Base-by-base conservation (phyloP, 2,113 vertebrate genomes). In the Arizona elegans region DNA sequence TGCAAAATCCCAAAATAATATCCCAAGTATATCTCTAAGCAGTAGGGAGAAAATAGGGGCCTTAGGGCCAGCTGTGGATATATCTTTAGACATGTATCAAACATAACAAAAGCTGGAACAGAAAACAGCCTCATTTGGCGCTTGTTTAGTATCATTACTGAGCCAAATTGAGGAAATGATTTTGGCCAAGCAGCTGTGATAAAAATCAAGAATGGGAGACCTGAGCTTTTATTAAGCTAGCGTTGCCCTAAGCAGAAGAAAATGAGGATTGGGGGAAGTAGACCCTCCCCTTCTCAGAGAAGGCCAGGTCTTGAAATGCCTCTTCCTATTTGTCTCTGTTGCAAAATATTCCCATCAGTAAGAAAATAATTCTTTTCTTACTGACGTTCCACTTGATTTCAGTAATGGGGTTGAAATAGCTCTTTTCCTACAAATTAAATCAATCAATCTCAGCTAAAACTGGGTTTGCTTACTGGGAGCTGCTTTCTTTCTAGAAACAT, bases 91-190 rank as follows among this genome's bases (percentile, higher is more conserved):
- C 90, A 24, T 50, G 0, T 85, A 38, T 81, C 13, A 65, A 33
- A 85, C 11, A 59, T 65, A 47, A 53, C 70, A 91, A 75, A 95
- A 89, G 53, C 24, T 90, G 55, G 88, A 93, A 93, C 19, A 92
- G 13, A 94, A 93, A 93, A 95, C 65, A 86, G 3, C 5, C 23
- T 93, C 89, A 87, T 86, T 90, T 65, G n/a, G 1, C 75, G 17
- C 92, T 92, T 26, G 5, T 29, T 59, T 92, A 43, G 86, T 8
- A 91, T 88, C 55, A 85, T 81, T 91, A 92, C 65, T 93, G 92
- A 86, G 23, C 88, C 26, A 91, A 86, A 93, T 33, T 86, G 87
- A 88, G 91, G 94, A 93, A 93, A 87, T 91, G 43, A 86, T 93
- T 62, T 93, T 91, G 50, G 33, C 86, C 87, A 93, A 92, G 62